These are phyloP conservation scores for Ceyx melanurus DNA, from an alignment of 2,113 vertebrate genomes.

Conservation along the genomic window DNA sequence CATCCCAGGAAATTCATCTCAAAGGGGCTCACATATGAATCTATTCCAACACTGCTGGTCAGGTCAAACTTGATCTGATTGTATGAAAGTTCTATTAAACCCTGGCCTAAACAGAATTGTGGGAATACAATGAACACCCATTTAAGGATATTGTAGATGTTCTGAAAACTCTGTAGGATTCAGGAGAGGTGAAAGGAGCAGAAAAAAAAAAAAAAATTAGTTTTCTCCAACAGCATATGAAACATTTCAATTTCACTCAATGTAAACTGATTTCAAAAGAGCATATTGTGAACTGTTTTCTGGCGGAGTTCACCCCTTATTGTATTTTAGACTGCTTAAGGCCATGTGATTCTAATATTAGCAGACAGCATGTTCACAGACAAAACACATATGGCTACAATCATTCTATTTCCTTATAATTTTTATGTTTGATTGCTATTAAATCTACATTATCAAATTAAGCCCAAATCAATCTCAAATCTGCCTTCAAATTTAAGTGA, in stretches of 20 bases:
- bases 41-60: constrained; percentile 67
- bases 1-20: constrained; percentile 74
- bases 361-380: neutral
- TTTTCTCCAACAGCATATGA: neutral
- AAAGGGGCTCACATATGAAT: constrained; percentile 75
- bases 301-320: neutral
- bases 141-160: constrained; percentile 66
- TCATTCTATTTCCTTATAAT: neutral
- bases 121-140: constrained; percentile 76
- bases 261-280: neutral
- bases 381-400: neutral
- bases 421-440: neutral
- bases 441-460: neutral
- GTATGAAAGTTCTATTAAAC: constrained; percentile 76
- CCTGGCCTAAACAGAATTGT: constrained; percentile 79
- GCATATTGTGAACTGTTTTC: neutral
- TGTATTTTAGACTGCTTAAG: neutral
- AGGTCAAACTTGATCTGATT: constrained; percentile 77
- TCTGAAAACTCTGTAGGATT: constrained; percentile 68
- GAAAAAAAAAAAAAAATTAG: neutral
- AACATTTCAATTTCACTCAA: neutral
- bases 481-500: neutral
- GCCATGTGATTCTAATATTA: neutral
- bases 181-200: rapidly evolving
- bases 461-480: neutral